A percentile compares a stretch with the other conserved stretches of the same genome.
phyloP scores from a whole-genome alignment of 2,113 vertebrate species.

The Colinus virginianus region DNA sequence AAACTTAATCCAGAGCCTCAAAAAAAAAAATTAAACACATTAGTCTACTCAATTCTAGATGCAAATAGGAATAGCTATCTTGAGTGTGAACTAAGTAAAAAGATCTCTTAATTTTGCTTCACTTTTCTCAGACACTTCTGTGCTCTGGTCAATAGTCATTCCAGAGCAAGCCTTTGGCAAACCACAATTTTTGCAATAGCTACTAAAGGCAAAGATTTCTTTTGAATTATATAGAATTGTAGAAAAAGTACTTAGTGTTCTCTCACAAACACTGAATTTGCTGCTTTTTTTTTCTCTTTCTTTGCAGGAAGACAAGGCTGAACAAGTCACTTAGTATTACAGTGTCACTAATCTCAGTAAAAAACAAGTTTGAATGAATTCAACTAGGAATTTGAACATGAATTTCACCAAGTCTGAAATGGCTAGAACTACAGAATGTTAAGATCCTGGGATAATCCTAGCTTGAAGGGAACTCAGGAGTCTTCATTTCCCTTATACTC shows the following conservation, averaged over 20 bases:
- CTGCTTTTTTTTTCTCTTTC: not conserved
- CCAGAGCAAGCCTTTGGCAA: not conserved
- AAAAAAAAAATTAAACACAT: not conserved
- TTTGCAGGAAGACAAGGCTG: not conserved
- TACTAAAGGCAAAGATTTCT: not conserved
- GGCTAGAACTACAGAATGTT: not conserved
- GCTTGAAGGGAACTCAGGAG: not conserved
- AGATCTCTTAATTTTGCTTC: not conserved
- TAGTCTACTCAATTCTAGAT: fast-evolving
- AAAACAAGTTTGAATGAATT: not conserved
- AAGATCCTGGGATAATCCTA: not conserved
- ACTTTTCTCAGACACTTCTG: not conserved
- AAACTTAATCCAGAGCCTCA: not conserved
- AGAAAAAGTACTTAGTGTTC: not conserved
- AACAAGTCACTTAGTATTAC: not conserved
- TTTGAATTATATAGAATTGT: not conserved
- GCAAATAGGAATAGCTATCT: not conserved
- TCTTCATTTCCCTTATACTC: not conserved
- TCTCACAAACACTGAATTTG: not conserved
- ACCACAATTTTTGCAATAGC: not conserved
- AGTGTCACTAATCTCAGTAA: not conserved
- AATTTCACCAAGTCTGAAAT: not conserved
- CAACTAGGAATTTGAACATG: not conserved
- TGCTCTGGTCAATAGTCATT: not conserved
- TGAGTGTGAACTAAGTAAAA: not conserved